Conservation (phyloP, 2,113 vertebrate species). For the Turnix velox region DNA sequence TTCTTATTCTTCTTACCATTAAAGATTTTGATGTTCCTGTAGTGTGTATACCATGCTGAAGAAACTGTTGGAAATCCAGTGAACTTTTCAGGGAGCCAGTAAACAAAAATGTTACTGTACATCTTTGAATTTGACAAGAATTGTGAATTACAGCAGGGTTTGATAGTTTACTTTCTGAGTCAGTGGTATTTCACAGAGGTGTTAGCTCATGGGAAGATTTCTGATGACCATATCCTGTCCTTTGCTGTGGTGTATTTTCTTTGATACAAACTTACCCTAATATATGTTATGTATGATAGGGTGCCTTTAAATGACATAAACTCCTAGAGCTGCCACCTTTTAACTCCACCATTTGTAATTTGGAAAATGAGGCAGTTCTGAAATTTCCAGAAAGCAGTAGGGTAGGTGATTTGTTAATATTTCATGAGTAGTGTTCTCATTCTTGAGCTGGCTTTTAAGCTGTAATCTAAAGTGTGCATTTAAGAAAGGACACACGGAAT, state of each 20-base stretch:
- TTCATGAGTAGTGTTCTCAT: background rate
- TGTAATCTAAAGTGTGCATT: background rate
- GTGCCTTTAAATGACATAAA: background rate
- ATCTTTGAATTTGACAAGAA: background rate
- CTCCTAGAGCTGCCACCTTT: background rate
- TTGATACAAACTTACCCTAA: background rate
- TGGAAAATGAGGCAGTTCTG: background rate
- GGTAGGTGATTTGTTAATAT: background rate
- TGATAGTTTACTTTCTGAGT: background rate
- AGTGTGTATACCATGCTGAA: background rate
- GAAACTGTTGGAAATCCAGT: background rate
- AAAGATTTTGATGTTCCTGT: background rate
- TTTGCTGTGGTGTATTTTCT: background rate
- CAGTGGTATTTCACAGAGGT: background rate
- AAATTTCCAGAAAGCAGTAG: background rate
- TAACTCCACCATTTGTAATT: background rate
- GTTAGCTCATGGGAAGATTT: background rate
- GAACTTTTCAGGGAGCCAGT: background rate
- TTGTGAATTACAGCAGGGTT: background rate
- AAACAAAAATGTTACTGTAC: background rate
- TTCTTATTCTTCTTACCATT: background rate
- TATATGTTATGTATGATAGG: background rate
- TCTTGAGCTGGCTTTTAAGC: background rate
- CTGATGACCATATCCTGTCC: background rate
- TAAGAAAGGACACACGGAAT: background rate